Conservation (phyloP, 2,888 invertebrate genomes). For the Herminia tarsipennalis region DNA sequence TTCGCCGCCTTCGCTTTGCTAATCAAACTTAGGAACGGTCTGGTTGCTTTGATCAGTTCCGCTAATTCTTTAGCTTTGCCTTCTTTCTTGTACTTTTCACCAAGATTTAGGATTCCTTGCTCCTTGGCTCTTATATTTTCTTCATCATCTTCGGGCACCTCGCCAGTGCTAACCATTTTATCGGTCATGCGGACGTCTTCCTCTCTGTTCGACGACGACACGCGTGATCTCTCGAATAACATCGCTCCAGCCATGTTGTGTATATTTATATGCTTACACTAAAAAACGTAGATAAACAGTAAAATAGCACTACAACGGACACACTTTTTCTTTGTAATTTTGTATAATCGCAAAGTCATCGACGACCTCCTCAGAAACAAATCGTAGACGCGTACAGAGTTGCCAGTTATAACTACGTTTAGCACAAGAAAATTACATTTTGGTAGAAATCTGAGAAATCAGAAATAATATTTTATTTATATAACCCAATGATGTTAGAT, state of each 20-base stretch:
- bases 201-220: slow-evolving; percentile 90
- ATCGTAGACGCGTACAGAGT: slow-evolving; percentile 80
- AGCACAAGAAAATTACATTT: slow-evolving; percentile 1
- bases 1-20: slow-evolving; percentile 99
- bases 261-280: slow-evolving; percentile 80
- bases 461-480: too few species aligned
- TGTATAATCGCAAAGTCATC: slow-evolving; percentile 85
- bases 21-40: slow-evolving; percentile 97
- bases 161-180: slow-evolving; percentile 92
- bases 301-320: slow-evolving; percentile 72
- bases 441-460: slow-evolving; percentile 28
- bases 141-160: slow-evolving; percentile 93
- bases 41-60: slow-evolving; percentile 96
- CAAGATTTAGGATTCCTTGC: slow-evolving; percentile 96
- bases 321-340: slow-evolving; percentile 83
- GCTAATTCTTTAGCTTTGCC: slow-evolving; percentile 97
- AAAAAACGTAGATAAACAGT: slow-evolving; percentile 71
- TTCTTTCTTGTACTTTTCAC: slow-evolving; percentile 96
- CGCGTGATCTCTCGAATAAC: slow-evolving; percentile 94
- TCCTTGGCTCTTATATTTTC: slow-evolving; percentile 96
- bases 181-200: slow-evolving; percentile 90
- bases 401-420: slow-evolving; percentile 47
- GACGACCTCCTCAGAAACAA: slow-evolving; percentile 83
- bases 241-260: slow-evolving; percentile 95
- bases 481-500: too few species aligned